phyloP scores from a whole-genome alignment of 1,140 invertebrate genomes.

The Meloidogyne exigua region DNA sequence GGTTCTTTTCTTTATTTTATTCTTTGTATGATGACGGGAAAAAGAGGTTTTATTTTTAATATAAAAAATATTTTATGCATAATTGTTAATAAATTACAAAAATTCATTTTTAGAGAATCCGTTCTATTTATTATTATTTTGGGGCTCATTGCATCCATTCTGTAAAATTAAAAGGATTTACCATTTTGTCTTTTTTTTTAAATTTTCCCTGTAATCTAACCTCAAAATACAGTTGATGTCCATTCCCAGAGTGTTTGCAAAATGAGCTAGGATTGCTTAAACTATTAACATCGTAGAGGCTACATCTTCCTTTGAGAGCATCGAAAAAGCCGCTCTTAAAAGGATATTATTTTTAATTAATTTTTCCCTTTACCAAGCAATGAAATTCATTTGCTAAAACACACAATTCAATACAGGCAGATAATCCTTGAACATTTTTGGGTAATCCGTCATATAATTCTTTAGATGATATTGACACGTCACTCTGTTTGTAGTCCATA shows the following conservation, averaged over 20 bases:
- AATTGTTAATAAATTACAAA: too few relatives aligned
- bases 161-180: not conserved
- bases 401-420: slow-evolving; percentile 36
- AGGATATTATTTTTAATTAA: not conserved
- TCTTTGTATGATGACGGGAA: not conserved
- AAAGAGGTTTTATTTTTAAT: not conserved
- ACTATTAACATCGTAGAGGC: slow-evolving; percentile 28
- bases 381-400: slow-evolving; percentile 31
- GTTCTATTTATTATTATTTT: not conserved
- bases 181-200: not conserved
- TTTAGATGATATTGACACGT: slow-evolving; percentile 5
- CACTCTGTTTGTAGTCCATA: slow-evolving; percentile 22
- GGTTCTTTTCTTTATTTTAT: too few relatives aligned
- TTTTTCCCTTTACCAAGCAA: slow-evolving; percentile 23
- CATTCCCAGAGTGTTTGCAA: slow-evolving; percentile 13
- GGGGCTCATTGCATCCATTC: slow-evolving; percentile 20
- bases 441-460: slow-evolving; percentile 37
- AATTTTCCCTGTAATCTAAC: not conserved
- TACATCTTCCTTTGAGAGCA: slow-evolving; percentile 15
- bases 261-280: slow-evolving; percentile 29
- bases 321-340: slow-evolving; percentile 39
- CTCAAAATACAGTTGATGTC: slow-evolving; percentile 32
- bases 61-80: not conserved
- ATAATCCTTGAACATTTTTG: slow-evolving; percentile 21
- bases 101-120: too few relatives aligned